Percentiles rank a stretch among this genome's conserved stretches.
Evolutionary conservation across 2,797 vertebrate genomes (phyloP).

Genomic region (Podarcis lilfordi): DNA sequence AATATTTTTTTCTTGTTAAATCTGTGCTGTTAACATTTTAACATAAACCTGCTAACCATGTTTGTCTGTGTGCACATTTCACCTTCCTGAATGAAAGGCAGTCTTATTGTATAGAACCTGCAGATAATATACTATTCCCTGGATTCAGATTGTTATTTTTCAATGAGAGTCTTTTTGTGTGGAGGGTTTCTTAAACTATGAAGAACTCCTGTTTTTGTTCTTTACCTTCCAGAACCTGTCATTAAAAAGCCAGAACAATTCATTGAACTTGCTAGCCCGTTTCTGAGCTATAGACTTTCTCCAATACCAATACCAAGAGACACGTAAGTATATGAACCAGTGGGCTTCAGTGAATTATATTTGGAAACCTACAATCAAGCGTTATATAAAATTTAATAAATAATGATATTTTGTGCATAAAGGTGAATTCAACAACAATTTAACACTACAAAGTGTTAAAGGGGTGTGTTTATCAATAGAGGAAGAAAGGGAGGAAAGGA

Average conservation of each 20-base stretch:
- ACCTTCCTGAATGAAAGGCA: not conserved
- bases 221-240: conserved; percentile 75
- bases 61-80: too few relatives aligned
- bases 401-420: not conserved
- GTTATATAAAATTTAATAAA: too few relatives aligned
- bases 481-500: too few relatives aligned
- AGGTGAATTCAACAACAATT: not conserved
- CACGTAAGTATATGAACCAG: conserved; percentile 71
- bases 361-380: not conserved
- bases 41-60: too few relatives aligned
- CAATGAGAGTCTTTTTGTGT: not conserved
- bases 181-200: conserved; percentile 5
- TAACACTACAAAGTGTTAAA: not conserved
- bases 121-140: not conserved
- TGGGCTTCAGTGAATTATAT: conserved; percentile 47
- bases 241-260: conserved; percentile 83
- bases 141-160: not conserved
- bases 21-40: too few relatives aligned
- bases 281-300: conserved; percentile 81
- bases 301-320: conserved; percentile 66
- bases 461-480: not conserved
- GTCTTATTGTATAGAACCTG: not conserved
- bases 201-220: conserved; percentile 37
- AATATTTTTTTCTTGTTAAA: too few relatives aligned
- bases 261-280: conserved; percentile 88